Evolutionary conservation across 1,140 invertebrate genomes (phyloP), one percentile per base, ranked within the genome.

Genomic region (Phocides pigmalion): DNA sequence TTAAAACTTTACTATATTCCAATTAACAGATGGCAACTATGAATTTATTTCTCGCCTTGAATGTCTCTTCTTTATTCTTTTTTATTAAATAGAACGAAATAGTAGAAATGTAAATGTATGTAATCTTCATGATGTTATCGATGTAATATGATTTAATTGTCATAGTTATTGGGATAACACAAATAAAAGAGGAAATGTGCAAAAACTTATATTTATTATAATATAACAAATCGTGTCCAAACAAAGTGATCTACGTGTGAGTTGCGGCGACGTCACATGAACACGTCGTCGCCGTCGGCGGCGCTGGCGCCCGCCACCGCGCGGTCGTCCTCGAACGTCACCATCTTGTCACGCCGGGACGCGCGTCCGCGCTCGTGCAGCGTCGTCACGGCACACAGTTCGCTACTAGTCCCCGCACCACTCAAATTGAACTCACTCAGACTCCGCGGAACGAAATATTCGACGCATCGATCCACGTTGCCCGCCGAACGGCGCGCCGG

Each of bases 361-460:
- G 58, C 50, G 17, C 72, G 62, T 22, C 70, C 68, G 66, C 64
- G 66, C 28, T 78, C 72, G 16, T 74, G 58, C 74, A 72, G 28
- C 66, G 74, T 17, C 63, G 68, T 39, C 77, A 79, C 32, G 67
- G 32, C 73, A 76, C 58, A 64, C 35, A 79, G 63, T 12, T 81
- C 74, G 91, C 19, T 93, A 92, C 20, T 93, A 87, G 20, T 94
- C 92, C 93, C 93, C 0, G 93, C 85, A 0, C 93, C 92, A 0
- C 95, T 94, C 22, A 96, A 76, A 81, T 97, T 96, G 71, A 96
- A 96, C 79, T 96, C 96, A 80, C 95, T 96, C 17, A 96, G 93
- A 87, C 95, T 96, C 56, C 96, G 92, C 42, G 96, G 96, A 53
- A 96, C 95, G 84, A 96, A 97, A 79, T 97, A 96, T 76, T 97